phyloP scores from a whole-genome alignment of 2,888 invertebrate genomes.

The Cephus spinipes region DNA sequence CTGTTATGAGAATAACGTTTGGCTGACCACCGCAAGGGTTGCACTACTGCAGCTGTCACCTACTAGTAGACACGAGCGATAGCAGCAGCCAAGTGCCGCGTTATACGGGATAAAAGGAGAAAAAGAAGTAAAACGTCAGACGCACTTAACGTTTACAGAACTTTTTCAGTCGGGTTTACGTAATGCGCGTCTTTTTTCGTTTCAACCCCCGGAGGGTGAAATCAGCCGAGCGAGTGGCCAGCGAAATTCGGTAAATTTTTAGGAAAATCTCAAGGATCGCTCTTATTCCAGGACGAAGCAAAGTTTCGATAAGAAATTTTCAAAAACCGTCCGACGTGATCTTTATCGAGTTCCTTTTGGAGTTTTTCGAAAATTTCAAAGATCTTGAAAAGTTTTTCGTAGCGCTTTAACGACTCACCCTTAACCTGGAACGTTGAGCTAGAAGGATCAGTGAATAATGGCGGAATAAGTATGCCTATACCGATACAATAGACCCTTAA shows the following conservation, averaged over 20 bases:
- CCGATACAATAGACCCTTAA: neutral
- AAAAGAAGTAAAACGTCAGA: constrained; percentile 44
- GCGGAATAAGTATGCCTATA: neutral
- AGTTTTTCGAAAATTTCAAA: neutral
- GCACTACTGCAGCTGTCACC: constrained; percentile 12
- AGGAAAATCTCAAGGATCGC: neutral
- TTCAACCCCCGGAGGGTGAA: neutral
- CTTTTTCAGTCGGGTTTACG: constrained; percentile 22
- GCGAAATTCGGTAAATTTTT: neutral
- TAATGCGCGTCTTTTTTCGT: neutral
- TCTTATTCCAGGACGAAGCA: neutral
- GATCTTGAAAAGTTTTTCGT: neutral
- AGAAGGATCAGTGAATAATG: neutral
- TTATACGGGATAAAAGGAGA: constrained; percentile 43
- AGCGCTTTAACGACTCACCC: neutral
- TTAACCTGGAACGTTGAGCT: neutral
- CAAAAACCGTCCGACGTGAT: neutral
- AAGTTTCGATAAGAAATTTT: neutral
- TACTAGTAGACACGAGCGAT: neutral
- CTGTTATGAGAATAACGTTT: constrained; percentile 5
- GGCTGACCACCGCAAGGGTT: constrained; percentile 26
- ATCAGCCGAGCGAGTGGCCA: neutral
- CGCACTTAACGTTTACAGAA: constrained; percentile 41
- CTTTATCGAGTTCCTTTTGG: neutral
- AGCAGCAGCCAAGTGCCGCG: constrained; percentile 30